Evolutionary conservation across 2,888 invertebrate species (phyloP), one percentile per base, ranked within the genome.

Genomic region (Pammene fasciana): DNA sequence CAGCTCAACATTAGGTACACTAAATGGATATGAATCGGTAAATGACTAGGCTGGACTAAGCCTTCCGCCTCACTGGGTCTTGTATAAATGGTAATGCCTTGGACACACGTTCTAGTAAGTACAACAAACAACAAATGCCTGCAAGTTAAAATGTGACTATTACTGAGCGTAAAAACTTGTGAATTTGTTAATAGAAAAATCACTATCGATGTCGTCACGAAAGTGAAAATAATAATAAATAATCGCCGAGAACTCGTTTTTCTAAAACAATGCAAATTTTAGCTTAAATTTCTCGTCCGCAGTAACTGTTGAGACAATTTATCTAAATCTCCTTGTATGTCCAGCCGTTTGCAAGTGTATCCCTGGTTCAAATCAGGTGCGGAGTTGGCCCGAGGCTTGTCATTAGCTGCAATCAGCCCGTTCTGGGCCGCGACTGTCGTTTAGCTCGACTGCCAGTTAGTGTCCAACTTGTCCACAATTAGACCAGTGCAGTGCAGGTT

Each of bases 341-440:
- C 5, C 59, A 59, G 41, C 16, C 38, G 8, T 38, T 16, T 48
- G 46, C 16, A 16, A 26, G 62, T 62, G 62, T 62, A 16, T n/a
- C 10, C 50, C 18, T 26, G 62, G 50, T 62, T 73, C 78, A 78
- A 78, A 79, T 81, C 76, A 75, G 78, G 80, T 78, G 81, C 74
- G 75, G 80, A 80, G 76, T 76, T 73, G 64, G 77, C 83, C 78
- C 71, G 78, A 59, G 78, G 84, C 82, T 78, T 78, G 78, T 77
- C 67, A 70, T 70, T 72, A 66, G 65, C 77, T 79, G 78, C 74
- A 74, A 78, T 76, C 78, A 65, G 74, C 67, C 60, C 61, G 68
- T 72, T 71, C 67, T 52, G 48, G 46, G 46, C 52, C 65, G 45
- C 41, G 18, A 55, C 61, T 54, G 65, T 68, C 68, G 64, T 54